These are phyloP conservation scores for Catocala sponsa DNA, from an alignment of 2,888 invertebrate genomes.

Conservation along the genomic window DNA sequence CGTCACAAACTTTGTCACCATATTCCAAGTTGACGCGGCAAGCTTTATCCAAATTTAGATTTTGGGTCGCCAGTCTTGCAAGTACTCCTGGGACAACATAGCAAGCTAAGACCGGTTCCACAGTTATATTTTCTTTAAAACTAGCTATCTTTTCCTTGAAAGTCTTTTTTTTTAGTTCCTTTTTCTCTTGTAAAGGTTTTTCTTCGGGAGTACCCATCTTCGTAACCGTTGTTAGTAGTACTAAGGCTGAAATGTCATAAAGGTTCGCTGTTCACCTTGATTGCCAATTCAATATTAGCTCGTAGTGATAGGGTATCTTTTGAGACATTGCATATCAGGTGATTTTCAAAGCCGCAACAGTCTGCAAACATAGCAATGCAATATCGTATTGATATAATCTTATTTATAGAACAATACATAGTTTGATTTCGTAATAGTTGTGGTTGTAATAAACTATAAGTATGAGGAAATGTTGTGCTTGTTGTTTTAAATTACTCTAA, in stretches of 20 bases:
- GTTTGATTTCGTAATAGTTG: too few species aligned
- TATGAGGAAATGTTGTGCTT: too few species aligned
- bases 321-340: constrained; percentile 51
- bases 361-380: constrained; percentile 37
- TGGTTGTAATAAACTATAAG: too few species aligned
- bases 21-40: constrained; percentile 93
- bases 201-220: constrained; percentile 70
- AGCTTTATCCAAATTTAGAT: constrained; percentile 94
- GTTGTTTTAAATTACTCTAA: too few species aligned
- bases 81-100: constrained; percentile 89
- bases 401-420: too few species aligned
- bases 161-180: constrained; percentile 63
- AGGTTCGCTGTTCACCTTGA: constrained; percentile 36
- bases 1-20: constrained; percentile 91
- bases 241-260: constrained; percentile 10
- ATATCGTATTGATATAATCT: neutral
- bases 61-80: constrained; percentile 93
- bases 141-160: constrained; percentile 78
- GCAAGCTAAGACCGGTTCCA: constrained; percentile 90
- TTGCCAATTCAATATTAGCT: constrained; percentile 55
- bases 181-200: constrained; percentile 64
- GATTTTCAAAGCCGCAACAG: constrained; percentile 37
- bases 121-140: constrained; percentile 88
- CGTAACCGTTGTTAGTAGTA: constrained; percentile 22
- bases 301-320: constrained; percentile 39